phyloP scores from a whole-genome alignment of 2,113 vertebrate genomes.

The Peromyscus leucopus region DNA sequence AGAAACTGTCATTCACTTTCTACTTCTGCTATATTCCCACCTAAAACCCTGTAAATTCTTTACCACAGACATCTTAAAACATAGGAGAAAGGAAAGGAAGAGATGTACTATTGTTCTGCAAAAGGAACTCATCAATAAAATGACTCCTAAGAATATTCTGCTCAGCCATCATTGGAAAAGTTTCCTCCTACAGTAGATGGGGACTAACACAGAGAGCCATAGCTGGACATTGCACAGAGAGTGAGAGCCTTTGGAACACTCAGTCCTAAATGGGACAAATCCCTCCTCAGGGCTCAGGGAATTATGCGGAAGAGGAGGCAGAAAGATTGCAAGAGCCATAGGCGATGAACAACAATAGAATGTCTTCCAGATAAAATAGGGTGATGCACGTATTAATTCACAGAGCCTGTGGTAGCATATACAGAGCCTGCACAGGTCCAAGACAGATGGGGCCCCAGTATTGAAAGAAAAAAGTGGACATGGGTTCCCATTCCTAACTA shows the following conservation, averaged over 20 bases:
- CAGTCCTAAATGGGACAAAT: background rate
- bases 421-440: too few species aligned
- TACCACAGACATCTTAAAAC: background rate
- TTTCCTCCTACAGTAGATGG: background rate
- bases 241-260: background rate
- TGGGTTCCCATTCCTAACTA: background rate
- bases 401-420: too few species aligned
- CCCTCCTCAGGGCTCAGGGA: background rate
- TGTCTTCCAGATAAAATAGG: background rate
- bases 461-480: background rate
- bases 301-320: background rate
- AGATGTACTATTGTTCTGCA: background rate
- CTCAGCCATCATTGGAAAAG: background rate
- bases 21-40: background rate
- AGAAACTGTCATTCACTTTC: background rate
- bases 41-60: background rate
- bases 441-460: background rate
- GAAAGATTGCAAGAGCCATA: background rate
- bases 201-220: background rate
- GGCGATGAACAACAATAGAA: background rate
- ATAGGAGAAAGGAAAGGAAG: conserved; percentile 17
- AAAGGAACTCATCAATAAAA: background rate
- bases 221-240: too few species aligned
- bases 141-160: background rate
- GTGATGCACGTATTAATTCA: background rate